Base-by-base conservation (phyloP, 2,888 invertebrate species). In the Deilephila porcellus region DNA sequence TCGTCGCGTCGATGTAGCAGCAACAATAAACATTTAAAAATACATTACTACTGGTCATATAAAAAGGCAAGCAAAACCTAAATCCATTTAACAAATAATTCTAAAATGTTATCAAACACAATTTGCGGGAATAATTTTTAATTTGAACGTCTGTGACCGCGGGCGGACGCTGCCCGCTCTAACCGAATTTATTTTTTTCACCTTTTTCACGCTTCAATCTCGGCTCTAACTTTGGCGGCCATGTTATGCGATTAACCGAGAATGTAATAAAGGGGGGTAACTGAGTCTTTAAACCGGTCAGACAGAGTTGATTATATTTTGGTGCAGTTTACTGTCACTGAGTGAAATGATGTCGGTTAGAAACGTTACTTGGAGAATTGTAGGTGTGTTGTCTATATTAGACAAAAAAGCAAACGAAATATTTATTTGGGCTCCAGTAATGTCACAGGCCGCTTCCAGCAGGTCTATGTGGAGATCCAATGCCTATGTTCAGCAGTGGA, bases 61-160 rank as follows among this genome's bases (percentile, higher is more conserved):
- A 56, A 56, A 56, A n/a, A 17, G 14, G 4, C 4, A 56, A 19
- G 25, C 25, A 56, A 56, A 56, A 19, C 17, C 17, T 37, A 63
- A 19, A 63, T 34, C 11, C n/a, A 7, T 3, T 37, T 67, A 14
- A 67, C 17, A 25, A 67, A 64, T 64, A 64, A 60, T 20, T 52
- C 1, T 52, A 45, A 52, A 52, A 52, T 25, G 4, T 45, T 67
- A 67, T 67, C 45, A 67, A 67, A 52, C 45, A 52, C 67, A 52
- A 67, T 67, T 76, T 32, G 60, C 75, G 76, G 74, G 77, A 80
- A 82, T 82, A 88, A 87, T 90, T 88, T 85, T 85, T 67, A 90
- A 90, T 90, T 84, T 85, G 87, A 83, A 85, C 80, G 89, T 87
- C 89, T 88, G 88, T 87, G 81, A 80, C 92, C 88, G 85, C 83